phyloP scores from a whole-genome alignment of 2,113 vertebrate species.

The Caracal caracal region DNA sequence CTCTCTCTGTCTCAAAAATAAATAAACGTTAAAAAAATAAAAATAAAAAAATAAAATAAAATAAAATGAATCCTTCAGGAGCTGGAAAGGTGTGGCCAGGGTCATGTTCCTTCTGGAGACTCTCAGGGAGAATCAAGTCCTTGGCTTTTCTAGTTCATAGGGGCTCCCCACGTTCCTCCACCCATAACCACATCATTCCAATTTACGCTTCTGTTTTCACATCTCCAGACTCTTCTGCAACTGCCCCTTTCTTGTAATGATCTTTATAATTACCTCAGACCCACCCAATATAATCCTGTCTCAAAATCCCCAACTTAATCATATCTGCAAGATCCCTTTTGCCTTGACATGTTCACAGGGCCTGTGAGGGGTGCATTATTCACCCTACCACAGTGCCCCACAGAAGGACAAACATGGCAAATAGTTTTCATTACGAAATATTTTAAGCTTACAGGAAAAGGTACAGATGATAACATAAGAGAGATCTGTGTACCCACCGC shows the following conservation, averaged over 20 bases:
- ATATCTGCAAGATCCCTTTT: too few relatives aligned
- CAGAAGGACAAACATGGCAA: neutral
- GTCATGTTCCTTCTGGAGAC: neutral
- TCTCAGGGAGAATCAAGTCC: neutral
- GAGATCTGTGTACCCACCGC: neutral
- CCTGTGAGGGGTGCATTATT: neutral
- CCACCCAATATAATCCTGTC: neutral
- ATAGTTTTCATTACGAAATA: neutral
- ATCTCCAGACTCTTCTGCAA: neutral
- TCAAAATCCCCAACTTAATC: neutral
- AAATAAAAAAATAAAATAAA: too few relatives aligned
- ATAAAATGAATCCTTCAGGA: neutral
- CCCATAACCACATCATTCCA: neutral
- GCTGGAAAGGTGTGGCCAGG: too few relatives aligned
- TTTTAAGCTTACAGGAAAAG: neutral
- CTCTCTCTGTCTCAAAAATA: too few relatives aligned
- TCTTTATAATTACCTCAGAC: neutral
- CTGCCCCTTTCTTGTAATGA: neutral
- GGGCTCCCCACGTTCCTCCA: accelerated
- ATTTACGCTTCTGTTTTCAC: neutral
- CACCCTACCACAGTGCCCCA: neutral
- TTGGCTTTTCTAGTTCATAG: neutral
- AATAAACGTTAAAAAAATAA: too few relatives aligned
- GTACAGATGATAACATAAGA: neutral
- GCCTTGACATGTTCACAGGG: neutral